A percentile compares a stretch with the other conserved stretches of the same genome.
These are phyloP conservation scores for Euplagia quadripunctaria DNA, from an alignment of 2,888 invertebrate species.

Conservation along the genomic window DNA sequence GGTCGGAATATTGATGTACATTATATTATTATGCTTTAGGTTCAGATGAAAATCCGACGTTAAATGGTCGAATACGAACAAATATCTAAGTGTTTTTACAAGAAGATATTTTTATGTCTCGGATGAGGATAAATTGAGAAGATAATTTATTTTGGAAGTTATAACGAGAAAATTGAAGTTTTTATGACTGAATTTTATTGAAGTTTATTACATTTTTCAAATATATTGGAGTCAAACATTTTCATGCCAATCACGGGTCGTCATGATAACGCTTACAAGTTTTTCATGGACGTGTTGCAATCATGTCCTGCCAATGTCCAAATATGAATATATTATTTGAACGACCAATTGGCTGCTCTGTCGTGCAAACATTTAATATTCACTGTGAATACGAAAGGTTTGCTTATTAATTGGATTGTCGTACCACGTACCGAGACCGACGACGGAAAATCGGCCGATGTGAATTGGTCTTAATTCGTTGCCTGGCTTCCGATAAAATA, in stretches of 20 bases:
- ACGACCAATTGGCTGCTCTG: slow-evolving; percentile 72
- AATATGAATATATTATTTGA: slow-evolving; percentile 82
- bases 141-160: slow-evolving; percentile 29
- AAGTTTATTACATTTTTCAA: slow-evolving; percentile 2
- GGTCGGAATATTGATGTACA: slow-evolving; percentile 61
- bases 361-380: slow-evolving; percentile 80
- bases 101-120: slow-evolving; percentile 30
- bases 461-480: slow-evolving; percentile 80
- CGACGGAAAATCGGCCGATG: slow-evolving; percentile 75
- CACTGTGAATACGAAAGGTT: slow-evolving; percentile 81
- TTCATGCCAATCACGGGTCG: slow-evolving; percentile 24
- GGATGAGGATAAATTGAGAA: slow-evolving; percentile 29
- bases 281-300: slow-evolving; percentile 52
- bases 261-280: slow-evolving; percentile 42
- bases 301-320: slow-evolving; percentile 70
- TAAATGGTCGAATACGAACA: slow-evolving; percentile 41
- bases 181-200: slow-evolving; percentile 5
- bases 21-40: slow-evolving; percentile 51
- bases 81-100: slow-evolving; percentile 27
- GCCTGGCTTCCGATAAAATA: slow-evolving; percentile 71
- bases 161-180: slow-evolving; percentile 21
- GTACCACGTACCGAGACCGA: slow-evolving; percentile 65
- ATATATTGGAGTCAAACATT: background rate
- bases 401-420: slow-evolving; percentile 84
- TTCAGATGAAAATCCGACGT: slow-evolving; percentile 46